These are phyloP conservation scores for Heteropelma amictum DNA, from an alignment of 2,888 invertebrate species.

Conservation along the genomic window DNA sequence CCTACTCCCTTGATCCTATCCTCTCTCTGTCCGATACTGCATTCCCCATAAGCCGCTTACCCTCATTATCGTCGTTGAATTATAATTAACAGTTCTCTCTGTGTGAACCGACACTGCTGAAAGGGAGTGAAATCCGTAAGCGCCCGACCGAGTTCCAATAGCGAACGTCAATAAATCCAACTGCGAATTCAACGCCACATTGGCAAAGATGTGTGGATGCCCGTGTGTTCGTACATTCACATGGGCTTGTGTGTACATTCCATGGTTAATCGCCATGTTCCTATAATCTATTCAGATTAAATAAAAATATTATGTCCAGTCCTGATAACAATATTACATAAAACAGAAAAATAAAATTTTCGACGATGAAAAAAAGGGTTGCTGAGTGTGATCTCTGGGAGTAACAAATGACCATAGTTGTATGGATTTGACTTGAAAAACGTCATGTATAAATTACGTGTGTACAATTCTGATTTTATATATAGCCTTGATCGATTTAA, in stretches of 20 bases:
- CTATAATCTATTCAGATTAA: too few relatives aligned
- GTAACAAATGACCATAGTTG: too few relatives aligned
- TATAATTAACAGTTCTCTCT: conserved; percentile 68
- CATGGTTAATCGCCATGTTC: too few relatives aligned
- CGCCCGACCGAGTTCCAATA: conserved; percentile 39
- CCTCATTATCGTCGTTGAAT: conserved; percentile 72
- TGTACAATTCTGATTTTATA: background rate
- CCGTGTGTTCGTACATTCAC: background rate
- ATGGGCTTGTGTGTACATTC: background rate
- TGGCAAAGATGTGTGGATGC: background rate
- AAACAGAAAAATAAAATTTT: too few relatives aligned
- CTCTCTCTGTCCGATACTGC: conserved; percentile 57
- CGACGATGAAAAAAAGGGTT: too few relatives aligned
- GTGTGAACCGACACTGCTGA: conserved; percentile 36
- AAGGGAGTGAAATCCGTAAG: conserved; percentile 34
- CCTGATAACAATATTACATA: too few relatives aligned
- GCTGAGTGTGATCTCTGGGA: too few relatives aligned
- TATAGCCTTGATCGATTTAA: background rate
- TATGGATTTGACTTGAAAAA: too few relatives aligned
- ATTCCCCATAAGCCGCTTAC: conserved; percentile 69
- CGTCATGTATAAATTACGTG: background rate
- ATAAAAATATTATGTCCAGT: too few relatives aligned
- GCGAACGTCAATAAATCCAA: conserved; percentile 53
- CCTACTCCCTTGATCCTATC: conserved; percentile 14
- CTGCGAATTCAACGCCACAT: conserved; percentile 40